Base-by-base conservation (phyloP, 2,797 vertebrate genomes). In the Enteromius thamalakanensis region DNA sequence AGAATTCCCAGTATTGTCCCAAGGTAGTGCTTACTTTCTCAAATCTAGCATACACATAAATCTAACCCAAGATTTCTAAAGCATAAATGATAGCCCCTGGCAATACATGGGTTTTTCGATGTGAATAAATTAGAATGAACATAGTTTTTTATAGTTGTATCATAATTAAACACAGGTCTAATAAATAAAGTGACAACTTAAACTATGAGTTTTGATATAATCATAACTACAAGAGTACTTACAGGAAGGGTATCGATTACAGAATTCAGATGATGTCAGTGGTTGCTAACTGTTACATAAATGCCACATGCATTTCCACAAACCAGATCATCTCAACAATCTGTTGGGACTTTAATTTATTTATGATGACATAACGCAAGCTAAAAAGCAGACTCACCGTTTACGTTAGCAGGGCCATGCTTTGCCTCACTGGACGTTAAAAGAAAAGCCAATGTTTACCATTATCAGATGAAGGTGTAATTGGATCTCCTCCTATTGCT, bases 381-480 rank as follows among this genome's bases (percentile, higher is more conserved):
- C 26, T 64, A 32, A 64, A 64, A 64, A 64, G 60, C 60, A 64
- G 26, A 64, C 14, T 64, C 26, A 64, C 60, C 60, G 14, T 64
- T 64, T 32, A 64, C 2, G 17, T 14, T 79, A 68, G 55, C 71
- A 82, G 70, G 78, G 58, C 47, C 23, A 60, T 78, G 80, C 53
- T 78, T 79, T 51, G 32, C 62, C 68, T 40, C 14, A 40, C 42
- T 69, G 69, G 23, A 80, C 17, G n/a, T 26, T 19, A 88, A 86
- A 85, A 69, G 76, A 86, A 83, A 40, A 64, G 26, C 60, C 60
- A 32, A 85, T 90, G 80, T 89, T 93, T 87, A 87, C 85, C 76
- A 80, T 88, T 87, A 90, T 92, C 90, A 90, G 84, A 90, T 89
- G 84, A 81, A 80, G 65, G 82, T 85, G 88, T 91, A 91, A 93